Conservation (phyloP, 2,888 invertebrate species). For the Ditula angustiorana region DNA sequence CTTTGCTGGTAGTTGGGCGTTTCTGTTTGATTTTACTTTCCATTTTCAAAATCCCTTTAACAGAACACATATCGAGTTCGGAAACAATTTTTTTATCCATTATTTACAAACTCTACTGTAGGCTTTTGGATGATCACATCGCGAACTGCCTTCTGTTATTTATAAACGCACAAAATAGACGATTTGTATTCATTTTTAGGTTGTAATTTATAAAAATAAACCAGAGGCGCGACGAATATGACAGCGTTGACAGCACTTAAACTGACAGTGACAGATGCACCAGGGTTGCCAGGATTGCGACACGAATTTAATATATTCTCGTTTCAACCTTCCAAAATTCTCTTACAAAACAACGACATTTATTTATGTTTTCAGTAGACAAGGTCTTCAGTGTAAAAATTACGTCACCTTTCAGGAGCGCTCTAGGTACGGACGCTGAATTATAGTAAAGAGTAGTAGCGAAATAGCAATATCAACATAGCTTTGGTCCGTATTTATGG, state of each 20-base stretch:
- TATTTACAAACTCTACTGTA: background rate
- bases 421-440: too few relatives aligned
- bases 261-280: background rate
- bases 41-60: constrained; percentile 63
- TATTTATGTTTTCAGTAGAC: too few relatives aligned
- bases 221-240: background rate
- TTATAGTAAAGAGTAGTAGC: too few relatives aligned
- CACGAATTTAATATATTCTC: too few relatives aligned
- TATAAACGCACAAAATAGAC: background rate
- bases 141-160: background rate
- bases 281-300: too few relatives aligned
- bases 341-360: too few relatives aligned
- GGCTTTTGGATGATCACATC: background rate
- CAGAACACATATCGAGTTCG: constrained; percentile 9
- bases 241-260: background rate
- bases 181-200: constrained; percentile 22
- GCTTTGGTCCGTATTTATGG: too few relatives aligned
- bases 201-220: constrained; percentile 33
- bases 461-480: too few relatives aligned
- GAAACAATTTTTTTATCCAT: constrained; percentile 20
- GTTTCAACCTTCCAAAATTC: too few relatives aligned
- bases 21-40: constrained; percentile 61
- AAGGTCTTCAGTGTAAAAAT: too few relatives aligned
- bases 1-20: constrained; percentile 65
- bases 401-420: too few relatives aligned